Conservation (phyloP, 1,140 invertebrate genomes). For the Dendroctonus ponderosae region DNA sequence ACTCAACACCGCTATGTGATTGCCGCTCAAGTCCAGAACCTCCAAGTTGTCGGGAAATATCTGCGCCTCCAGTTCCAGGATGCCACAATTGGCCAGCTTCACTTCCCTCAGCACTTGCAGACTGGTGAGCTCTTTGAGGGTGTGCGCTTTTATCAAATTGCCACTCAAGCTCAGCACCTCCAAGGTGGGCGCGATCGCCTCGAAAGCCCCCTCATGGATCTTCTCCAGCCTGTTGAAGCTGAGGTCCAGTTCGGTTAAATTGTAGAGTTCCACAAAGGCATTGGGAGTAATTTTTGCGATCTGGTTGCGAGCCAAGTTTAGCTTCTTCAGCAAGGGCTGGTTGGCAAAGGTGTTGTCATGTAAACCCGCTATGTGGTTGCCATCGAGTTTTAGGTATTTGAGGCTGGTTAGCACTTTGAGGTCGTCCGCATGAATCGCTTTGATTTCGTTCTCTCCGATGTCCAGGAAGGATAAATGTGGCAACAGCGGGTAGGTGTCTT, state of each 20-base stretch:
- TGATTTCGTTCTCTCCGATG: slow-evolving; percentile 73
- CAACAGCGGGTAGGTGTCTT: slow-evolving; percentile 68
- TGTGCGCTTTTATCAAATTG: slow-evolving; percentile 54
- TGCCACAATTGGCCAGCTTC: slow-evolving; percentile 55
- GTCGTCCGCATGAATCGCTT: slow-evolving; percentile 67
- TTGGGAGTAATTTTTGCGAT: slow-evolving; percentile 64
- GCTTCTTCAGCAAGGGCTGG: slow-evolving; percentile 56
- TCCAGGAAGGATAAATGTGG: slow-evolving; percentile 67
- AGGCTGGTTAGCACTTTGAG: slow-evolving; percentile 67
- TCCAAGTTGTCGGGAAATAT: slow-evolving; percentile 54
- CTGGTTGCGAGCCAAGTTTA: slow-evolving; percentile 66
- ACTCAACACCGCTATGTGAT: slow-evolving; percentile 58
- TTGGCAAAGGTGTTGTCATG: slow-evolving; percentile 66
- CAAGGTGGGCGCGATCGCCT: slow-evolving; percentile 59
- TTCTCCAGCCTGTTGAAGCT: slow-evolving; percentile 69
- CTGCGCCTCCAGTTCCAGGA: slow-evolving; percentile 47
- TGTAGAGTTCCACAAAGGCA: slow-evolving; percentile 65
- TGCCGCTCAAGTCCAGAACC: slow-evolving; percentile 59
- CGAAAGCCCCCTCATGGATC: slow-evolving; percentile 59
- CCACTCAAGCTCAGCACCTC: slow-evolving; percentile 65
- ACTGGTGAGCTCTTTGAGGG: slow-evolving; percentile 56
- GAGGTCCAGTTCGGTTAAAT: slow-evolving; percentile 65
- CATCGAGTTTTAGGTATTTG: slow-evolving; percentile 66
- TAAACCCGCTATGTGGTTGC: slow-evolving; percentile 70
- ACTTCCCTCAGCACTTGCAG: slow-evolving; percentile 59